Conservation (phyloP, 2,797 vertebrate species). For the Rhyacichthys aspro region DNA sequence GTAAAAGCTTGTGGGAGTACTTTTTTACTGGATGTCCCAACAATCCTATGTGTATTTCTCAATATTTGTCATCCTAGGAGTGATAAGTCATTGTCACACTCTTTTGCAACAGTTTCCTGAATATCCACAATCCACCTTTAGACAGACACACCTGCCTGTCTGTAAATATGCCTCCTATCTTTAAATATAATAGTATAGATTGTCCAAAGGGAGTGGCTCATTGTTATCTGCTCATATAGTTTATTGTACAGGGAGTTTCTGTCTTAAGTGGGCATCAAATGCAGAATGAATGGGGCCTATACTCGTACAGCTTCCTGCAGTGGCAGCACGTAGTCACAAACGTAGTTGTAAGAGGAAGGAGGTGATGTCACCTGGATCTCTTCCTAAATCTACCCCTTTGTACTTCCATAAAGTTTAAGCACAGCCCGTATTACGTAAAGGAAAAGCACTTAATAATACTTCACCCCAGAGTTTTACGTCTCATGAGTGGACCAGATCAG, state of each 20-base stretch:
- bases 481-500: conserved; percentile 18
- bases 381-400: conserved; percentile 42
- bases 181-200: neutral
- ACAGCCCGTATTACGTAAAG: conserved; percentile 8
- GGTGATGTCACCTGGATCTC: conserved; percentile 66
- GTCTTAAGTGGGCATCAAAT: no score
- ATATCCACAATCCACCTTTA: conserved; percentile 18
- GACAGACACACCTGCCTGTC: no score
- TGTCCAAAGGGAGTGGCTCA: neutral
- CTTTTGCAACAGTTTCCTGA: conserved; percentile 26
- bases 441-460: conserved; percentile 21
- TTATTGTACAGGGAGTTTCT: neutral
- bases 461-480: conserved; percentile 11
- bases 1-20: neutral
- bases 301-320: conserved; percentile 13
- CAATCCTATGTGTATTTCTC: conserved; percentile 2
- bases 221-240: conserved; percentile 1
- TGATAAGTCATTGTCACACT: conserved; percentile 33
- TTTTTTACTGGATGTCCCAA: conserved; percentile 27
- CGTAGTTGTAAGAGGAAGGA: conserved; percentile 53
- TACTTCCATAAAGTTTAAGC: conserved; percentile 25
- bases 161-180: neutral
- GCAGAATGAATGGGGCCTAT: conserved; percentile 3
- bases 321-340: conserved; percentile 35
- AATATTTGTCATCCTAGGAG: conserved; percentile 33